Evolutionary conservation across 2,113 vertebrate species (phyloP).

Genomic region (Maccullochella peelii): DNA sequence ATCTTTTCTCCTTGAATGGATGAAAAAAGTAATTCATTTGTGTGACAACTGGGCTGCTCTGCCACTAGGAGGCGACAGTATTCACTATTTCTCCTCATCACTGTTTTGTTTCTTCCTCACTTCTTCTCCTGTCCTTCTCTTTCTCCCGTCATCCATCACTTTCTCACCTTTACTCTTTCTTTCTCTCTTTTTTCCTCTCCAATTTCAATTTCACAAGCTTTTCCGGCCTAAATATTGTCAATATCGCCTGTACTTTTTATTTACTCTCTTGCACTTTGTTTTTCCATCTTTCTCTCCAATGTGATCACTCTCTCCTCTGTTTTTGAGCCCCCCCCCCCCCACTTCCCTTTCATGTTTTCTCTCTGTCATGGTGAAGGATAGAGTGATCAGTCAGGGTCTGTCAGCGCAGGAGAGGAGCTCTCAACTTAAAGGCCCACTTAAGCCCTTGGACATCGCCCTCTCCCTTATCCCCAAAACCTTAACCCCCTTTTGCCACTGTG

Average conservation of each 20-base stretch:
- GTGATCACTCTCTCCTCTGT: not conserved
- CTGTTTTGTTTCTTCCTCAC: not conserved
- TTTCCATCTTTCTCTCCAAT: not conserved
- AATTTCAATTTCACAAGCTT: not conserved
- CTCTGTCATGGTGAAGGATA: constrained; percentile 25
- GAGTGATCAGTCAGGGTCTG: constrained; percentile 54
- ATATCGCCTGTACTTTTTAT: not conserved
- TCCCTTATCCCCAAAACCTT: not conserved
- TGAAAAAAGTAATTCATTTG: not conserved
- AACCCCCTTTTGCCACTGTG: constrained; percentile 27
- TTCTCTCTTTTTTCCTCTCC: not conserved
- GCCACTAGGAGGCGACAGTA: constrained; percentile 69
- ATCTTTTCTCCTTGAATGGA: not conserved
- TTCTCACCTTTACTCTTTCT: not conserved
- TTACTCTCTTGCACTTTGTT: not conserved
- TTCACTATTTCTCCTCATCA: constrained; percentile 13
- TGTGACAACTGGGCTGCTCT: not conserved
- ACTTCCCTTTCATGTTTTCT: not conserved
- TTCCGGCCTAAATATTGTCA: no score
- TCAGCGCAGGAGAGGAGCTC: constrained; percentile 48
- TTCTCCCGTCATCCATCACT: not conserved
- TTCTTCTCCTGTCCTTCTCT: not conserved
- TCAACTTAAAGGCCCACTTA: constrained; percentile 63
- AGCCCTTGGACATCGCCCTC: constrained; percentile 52
- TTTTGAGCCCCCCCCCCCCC: not conserved